Conservation (phyloP, 92 coral and sea anemone genomes). For the Muricea muricata region DNA sequence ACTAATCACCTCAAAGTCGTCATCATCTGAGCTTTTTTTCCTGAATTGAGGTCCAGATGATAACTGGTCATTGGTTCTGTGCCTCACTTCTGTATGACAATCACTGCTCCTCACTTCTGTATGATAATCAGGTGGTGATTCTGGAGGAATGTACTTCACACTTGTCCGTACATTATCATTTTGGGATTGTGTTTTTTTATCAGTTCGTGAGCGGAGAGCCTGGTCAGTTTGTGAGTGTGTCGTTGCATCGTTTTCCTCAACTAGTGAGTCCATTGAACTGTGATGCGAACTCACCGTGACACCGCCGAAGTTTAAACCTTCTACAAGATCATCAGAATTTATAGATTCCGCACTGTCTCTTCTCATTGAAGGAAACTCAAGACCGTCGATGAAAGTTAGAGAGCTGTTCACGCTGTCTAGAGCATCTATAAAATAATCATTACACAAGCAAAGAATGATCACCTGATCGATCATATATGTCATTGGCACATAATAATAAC, state of each 20-base stretch:
- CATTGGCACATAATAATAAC: no score
- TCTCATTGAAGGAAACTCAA: constrained; percentile 80
- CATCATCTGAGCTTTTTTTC: constrained; percentile 20
- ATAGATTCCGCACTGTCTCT: constrained; percentile 74
- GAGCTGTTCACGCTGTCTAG: constrained; percentile 78
- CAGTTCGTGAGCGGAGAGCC: background rate
- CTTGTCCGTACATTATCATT: background rate
- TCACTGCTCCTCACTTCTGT: background rate
- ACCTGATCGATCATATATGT: no score
- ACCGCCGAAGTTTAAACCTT: constrained; percentile 84
- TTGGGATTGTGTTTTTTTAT: background rate
- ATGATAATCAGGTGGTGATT: background rate
- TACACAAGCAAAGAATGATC: background rate
- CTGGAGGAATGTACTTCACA: background rate
- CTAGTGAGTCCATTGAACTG: constrained; percentile 88
- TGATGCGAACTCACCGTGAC: constrained; percentile 75
- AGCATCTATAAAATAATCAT: constrained; percentile 24
- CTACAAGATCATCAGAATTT: constrained; percentile 84
- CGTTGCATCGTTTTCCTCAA: background rate
- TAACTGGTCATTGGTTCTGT: background rate
- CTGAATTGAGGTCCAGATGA: background rate
- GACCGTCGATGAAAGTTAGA: constrained; percentile 68
- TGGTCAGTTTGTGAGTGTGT: background rate
- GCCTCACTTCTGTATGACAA: background rate
- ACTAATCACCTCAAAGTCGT: constrained; percentile 15